A percentile compares a stretch with the other conserved stretches of the same genome.
phyloP scores from a whole-genome alignment of 2,797 vertebrate genomes.

The Danio kyathit region DNA sequence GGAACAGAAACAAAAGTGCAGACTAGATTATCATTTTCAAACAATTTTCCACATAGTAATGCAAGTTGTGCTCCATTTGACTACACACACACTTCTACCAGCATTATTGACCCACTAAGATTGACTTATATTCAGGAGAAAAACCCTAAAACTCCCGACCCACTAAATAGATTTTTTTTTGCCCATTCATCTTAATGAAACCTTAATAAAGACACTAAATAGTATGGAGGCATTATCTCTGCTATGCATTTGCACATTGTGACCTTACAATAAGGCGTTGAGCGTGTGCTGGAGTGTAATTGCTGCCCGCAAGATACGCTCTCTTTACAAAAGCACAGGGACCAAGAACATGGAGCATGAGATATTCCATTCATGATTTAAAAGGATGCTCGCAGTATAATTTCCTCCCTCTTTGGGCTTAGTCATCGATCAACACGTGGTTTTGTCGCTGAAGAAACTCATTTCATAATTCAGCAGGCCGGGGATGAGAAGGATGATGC shows the following conservation, averaged over 20 bases:
- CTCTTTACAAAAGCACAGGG: conserved; percentile 12
- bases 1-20: no score
- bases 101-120: background rate
- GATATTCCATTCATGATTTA: conserved; percentile 17
- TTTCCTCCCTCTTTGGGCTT: conserved; percentile 16
- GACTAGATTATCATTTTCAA: no score
- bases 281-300: background rate
- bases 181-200: conserved; percentile 14
- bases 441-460: background rate
- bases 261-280: conserved; percentile 10
- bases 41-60: no score
- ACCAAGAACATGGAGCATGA: background rate
- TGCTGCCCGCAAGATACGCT: conserved; percentile 16
- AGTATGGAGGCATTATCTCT: conserved; percentile 9
- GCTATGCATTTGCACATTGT: conserved; percentile 12
- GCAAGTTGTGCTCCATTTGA: no score
- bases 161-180: background rate
- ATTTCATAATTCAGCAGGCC: conserved; percentile 4
- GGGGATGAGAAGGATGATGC: background rate
- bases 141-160: no score
- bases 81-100: no score
- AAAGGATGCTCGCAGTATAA: conserved; percentile 7
- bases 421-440: conserved; percentile 35
- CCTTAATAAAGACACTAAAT: conserved; percentile 14
- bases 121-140: background rate